Evolutionary conservation across 2,888 invertebrate genomes (phyloP), one percentile per base, ranked within the genome.

Genomic region (Venusia cambrica): DNA sequence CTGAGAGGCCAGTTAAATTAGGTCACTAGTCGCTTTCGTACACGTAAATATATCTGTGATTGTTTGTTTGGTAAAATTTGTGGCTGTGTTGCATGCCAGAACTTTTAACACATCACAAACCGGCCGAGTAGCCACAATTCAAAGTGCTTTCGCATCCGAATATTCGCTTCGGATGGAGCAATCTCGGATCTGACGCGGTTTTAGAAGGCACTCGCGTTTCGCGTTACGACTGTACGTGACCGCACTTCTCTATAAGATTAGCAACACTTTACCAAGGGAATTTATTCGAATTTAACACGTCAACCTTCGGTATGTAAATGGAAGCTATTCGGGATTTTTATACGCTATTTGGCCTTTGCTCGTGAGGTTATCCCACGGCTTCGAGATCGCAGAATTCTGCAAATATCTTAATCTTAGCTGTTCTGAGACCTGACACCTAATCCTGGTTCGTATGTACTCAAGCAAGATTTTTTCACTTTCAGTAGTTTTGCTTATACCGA

Each of bases 181-280:
- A 78, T 77, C 77, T 72, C 71, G 21, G 56, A 60, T 31, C 33
- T 48, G 51, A 58, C 69, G 73, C 69, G 70, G 70, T 66, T 62
- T 62, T 34, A 37, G 41, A 34, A 45, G 50, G 40, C 50, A 48
- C 57, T 49, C 51, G 42, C 52, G 57, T 47, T 46, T 47, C 57
- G 57, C 70, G 65, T 75, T 78, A 77, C 66, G 55, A 55, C 40
- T 36, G 56, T 53, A 81, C 84, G 84, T 84, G 84, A 65, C 61
- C 67, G 63, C 57, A 73, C 71, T 81, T 35, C 61, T 34, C 45
- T 59, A 70, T 62, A 42, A 56, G 56, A 68, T 65, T 65, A 67
- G 60, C 53, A 60, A 64, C 62, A 62, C 56, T 71, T 62, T 68
- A 67, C 60, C 48, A 51, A 36, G 45, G 46, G 56, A 63, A 62